A percentile compares a stretch with the other conserved stretches of the same genome.
Conservation (phyloP, 2,888 invertebrate genomes). For the Parapristionchus giblindavisi region DNA sequence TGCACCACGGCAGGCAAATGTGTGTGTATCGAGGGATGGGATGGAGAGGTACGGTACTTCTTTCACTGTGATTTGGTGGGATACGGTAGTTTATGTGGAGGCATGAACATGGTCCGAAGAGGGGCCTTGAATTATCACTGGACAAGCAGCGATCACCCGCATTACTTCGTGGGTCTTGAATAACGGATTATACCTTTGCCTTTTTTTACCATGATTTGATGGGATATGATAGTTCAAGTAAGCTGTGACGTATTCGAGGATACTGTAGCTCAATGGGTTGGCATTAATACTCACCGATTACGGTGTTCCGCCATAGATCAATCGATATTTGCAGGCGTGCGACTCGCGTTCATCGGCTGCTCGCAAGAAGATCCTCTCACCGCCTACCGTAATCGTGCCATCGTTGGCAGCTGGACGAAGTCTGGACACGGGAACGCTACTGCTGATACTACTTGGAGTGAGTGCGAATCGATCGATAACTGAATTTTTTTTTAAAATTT, state of each 20-base stretch:
- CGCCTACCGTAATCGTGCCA: constrained; percentile 48
- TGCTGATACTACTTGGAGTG: constrained; percentile 71
- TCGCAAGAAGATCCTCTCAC: constrained; percentile 6
- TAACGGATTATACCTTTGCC: too few species aligned
- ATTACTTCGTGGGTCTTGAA: too few species aligned
- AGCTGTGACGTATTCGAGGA: too few species aligned
- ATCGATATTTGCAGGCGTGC: constrained; percentile 22
- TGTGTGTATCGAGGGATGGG: constrained; percentile 82
- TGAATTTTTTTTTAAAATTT: too few species aligned
- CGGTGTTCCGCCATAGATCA: too few species aligned
- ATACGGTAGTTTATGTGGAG: background rate
- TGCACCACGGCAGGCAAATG: constrained; percentile 51
- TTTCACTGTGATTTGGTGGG: background rate
- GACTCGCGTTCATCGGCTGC: constrained; percentile 23
- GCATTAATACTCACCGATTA: too few species aligned
- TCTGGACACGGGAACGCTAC: constrained; percentile 70
- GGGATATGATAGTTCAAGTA: background rate
- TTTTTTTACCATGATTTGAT: background rate
- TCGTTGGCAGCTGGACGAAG: constrained; percentile 56
- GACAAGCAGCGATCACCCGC: background rate
- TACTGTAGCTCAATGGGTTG: too few species aligned
- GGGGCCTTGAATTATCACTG: background rate
- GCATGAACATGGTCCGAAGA: background rate
- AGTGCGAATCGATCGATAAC: too few species aligned
- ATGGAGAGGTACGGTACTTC: constrained; percentile 55